These are phyloP conservation scores for Ploceus nigricollis DNA, from an alignment of 2,113 vertebrate species.

Conservation along the genomic window DNA sequence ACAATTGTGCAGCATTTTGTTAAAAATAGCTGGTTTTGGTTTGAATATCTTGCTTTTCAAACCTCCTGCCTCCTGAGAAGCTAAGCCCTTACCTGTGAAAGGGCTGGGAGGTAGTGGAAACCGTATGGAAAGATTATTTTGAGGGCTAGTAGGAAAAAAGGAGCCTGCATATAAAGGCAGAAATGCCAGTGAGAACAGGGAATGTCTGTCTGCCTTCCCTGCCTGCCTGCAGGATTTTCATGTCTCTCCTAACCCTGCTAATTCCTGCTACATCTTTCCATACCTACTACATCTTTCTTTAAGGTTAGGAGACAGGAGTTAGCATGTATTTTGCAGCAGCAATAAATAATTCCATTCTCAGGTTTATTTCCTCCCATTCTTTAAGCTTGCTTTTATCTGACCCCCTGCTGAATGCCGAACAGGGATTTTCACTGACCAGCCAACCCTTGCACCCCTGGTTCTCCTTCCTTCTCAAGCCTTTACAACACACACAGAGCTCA, in stretches of 20 bases:
- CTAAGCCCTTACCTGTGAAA: neutral
- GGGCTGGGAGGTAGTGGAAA: neutral
- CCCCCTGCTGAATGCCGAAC: neutral
- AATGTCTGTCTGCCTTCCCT: neutral
- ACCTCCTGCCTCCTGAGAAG: neutral
- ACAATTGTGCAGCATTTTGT: neutral
- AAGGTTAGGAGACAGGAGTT: neutral
- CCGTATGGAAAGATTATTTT: neutral
- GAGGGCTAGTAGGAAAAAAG: neutral
- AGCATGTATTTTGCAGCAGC: neutral
- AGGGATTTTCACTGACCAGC: neutral
- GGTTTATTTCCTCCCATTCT: neutral
- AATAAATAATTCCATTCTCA: neutral
- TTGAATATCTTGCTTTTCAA: neutral
- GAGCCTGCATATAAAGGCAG: neutral
- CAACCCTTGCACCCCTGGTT: neutral
- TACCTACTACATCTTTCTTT: neutral
- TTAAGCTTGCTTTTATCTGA: neutral
- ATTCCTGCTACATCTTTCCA: neutral
- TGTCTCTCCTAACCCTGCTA: neutral
- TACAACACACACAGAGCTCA: neutral
- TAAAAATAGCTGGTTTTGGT: neutral
- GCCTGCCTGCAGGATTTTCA: neutral
- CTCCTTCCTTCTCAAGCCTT: neutral
- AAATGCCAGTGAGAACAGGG: neutral